These are phyloP conservation scores for Nylanderia fulva DNA, from an alignment of 1,140 invertebrate species.

Conservation along the genomic window DNA sequence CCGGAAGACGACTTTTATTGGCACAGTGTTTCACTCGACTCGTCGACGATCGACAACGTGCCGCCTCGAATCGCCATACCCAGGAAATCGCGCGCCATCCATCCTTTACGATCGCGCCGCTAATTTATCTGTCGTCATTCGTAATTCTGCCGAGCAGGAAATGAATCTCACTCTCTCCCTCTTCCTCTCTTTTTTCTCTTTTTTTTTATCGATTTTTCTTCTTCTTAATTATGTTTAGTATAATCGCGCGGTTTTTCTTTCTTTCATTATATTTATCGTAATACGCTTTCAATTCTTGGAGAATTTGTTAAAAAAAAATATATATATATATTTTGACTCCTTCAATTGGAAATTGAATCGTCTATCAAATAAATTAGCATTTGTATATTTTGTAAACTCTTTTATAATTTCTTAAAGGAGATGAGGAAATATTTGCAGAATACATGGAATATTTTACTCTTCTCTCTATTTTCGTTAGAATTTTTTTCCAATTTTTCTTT, in stretches of 20 bases:
- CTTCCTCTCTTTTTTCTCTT: background rate
- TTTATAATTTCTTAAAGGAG: background rate
- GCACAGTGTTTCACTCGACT: slow-evolving; percentile 72
- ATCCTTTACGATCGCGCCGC: slow-evolving; percentile 64
- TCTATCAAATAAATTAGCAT: background rate
- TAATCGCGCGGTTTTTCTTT: background rate
- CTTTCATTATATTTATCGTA: slow-evolving; percentile 24
- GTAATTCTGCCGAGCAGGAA: slow-evolving; percentile 47
- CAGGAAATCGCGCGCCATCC: slow-evolving; percentile 66
- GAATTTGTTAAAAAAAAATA: slow-evolving; percentile 1
- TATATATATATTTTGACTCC: background rate
- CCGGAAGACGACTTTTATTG: slow-evolving; percentile 77
- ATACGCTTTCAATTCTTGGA: background rate
- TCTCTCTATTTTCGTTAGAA: background rate
- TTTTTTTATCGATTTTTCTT: background rate
- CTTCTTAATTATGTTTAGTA: slow-evolving; percentile 37
- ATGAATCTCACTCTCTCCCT: slow-evolving; percentile 47
- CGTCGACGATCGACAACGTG: slow-evolving; percentile 36
- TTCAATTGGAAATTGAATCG: background rate
- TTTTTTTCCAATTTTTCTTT: background rate
- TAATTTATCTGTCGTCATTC: slow-evolving; percentile 70
- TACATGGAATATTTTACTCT: background rate
- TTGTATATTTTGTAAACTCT: background rate
- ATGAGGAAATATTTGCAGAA: background rate
- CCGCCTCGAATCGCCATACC: slow-evolving; percentile 47